These are phyloP conservation scores for Glomeris marginata DNA, from an alignment of 2,888 invertebrate genomes.

Conservation along the genomic window DNA sequence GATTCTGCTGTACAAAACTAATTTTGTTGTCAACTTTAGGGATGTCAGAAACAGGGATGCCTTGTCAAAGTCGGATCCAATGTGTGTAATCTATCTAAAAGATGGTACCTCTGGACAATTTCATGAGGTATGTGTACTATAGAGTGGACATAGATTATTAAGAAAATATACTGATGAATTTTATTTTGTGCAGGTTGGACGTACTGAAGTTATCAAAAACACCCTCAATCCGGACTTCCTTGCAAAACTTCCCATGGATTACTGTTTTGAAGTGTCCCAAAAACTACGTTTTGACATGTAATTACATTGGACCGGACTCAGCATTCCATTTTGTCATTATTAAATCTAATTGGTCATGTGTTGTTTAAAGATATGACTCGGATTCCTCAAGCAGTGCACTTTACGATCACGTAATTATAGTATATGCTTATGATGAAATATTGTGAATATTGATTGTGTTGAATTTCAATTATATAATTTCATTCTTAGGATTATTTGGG, in stretches of 20 bases:
- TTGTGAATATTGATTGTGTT: too few relatives aligned
- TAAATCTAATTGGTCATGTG: background rate
- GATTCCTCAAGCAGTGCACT: slow-evolving; percentile 7
- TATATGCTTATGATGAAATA: too few relatives aligned
- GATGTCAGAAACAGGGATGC: slow-evolving; percentile 36
- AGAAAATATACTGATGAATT: too few relatives aligned
- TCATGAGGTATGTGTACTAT: background rate
- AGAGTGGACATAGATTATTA: too few relatives aligned
- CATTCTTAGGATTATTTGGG: slow-evolving; percentile 34
- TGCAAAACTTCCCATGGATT: slow-evolving; percentile 33
- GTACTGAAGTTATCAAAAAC: slow-evolving; percentile 26
- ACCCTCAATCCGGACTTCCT: slow-evolving; percentile 31
- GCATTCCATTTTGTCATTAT: slow-evolving; percentile 11
- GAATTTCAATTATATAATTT: too few relatives aligned
- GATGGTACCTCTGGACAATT: slow-evolving; percentile 15
- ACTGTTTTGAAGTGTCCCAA: slow-evolving; percentile 36
- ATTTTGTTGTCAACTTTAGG: slow-evolving; percentile 24
- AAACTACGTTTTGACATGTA: slow-evolving; percentile 31
- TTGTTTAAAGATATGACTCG: slow-evolving; percentile 14
- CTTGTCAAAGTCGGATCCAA: slow-evolving; percentile 41
- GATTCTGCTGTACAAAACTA: too few relatives aligned
- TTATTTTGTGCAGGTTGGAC: slow-evolving; percentile 14
- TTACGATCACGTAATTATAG: slow-evolving; percentile 7
- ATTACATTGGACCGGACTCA: slow-evolving; percentile 17
- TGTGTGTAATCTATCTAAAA: slow-evolving; percentile 31